Conservation (phyloP, 2,797 vertebrate species). For the Delichon dasypus region DNA sequence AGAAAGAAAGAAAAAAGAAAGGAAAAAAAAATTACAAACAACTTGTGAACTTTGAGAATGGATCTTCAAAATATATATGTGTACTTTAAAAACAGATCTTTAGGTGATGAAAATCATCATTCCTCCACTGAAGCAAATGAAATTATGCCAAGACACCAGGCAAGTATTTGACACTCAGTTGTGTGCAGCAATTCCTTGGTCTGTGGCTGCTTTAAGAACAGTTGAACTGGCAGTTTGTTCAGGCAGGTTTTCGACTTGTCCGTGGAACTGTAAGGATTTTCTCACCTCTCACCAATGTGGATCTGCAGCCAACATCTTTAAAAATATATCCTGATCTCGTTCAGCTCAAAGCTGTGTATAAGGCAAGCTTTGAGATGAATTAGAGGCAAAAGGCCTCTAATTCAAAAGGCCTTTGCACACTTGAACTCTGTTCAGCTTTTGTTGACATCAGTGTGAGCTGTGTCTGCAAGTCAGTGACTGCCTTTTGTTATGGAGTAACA, state of each 20-base stretch:
- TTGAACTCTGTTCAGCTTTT: not conserved
- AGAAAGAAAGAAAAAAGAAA: not conserved
- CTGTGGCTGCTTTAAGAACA: not conserved
- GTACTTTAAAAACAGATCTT: constrained; percentile 4
- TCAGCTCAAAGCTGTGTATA: not conserved
- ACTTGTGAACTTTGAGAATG: not conserved
- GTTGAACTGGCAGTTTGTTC: constrained; percentile 53
- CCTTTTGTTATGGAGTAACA: constrained; percentile 28
- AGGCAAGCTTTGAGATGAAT: not conserved
- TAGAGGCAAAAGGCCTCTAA: not conserved
- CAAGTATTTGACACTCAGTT: constrained; percentile 15
- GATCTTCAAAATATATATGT: not conserved
- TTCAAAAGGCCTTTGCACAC: not conserved
- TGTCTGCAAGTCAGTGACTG: constrained; percentile 22
- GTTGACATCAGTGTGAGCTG: not conserved
- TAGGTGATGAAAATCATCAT: constrained; percentile 20
- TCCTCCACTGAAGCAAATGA: not conserved
- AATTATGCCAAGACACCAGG: constrained; percentile 14
- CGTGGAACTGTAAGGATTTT: constrained; percentile 47
- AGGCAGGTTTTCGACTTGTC: constrained; percentile 58
- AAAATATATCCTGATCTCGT: constrained; percentile 4
- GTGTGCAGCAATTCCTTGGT: not conserved
- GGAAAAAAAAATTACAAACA: not conserved
- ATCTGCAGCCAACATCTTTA: constrained; percentile 55
- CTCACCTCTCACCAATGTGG: not conserved